Percentiles rank a stretch among this genome's conserved stretches.
phyloP scores from a whole-genome alignment of 2,113 vertebrate genomes.

The Zapus hudsonius region DNA sequence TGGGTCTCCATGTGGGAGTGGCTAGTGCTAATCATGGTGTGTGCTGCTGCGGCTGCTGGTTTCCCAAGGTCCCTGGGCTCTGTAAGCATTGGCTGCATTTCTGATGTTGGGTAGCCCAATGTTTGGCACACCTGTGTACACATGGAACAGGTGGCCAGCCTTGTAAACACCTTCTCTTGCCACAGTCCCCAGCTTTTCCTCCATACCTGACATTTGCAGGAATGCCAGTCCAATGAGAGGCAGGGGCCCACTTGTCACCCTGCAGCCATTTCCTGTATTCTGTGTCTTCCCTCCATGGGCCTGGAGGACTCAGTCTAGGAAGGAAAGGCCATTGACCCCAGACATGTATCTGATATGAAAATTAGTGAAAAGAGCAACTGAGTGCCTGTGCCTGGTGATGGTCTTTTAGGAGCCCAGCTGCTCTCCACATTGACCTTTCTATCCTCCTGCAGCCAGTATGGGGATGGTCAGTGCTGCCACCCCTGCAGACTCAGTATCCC shows the following conservation, averaged over 20 bases:
- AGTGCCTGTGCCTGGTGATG: accelerated
- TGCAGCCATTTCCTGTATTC: neutral
- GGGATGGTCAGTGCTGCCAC: neutral
- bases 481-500: accelerated
- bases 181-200: neutral
- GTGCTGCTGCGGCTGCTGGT: constrained; percentile 64
- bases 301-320: neutral
- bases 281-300: neutral
- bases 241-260: neutral
- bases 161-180: constrained; percentile 74
- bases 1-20: neutral
- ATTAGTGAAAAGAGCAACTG: too few relatives aligned
- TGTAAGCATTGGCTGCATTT: constrained; percentile 52
- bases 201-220: constrained; percentile 21
- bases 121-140: constrained; percentile 77
- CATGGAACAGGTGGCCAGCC: constrained; percentile 76
- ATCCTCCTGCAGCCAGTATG: accelerated
- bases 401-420: neutral
- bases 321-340: neutral
- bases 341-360: too few relatives aligned
- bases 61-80: constrained; percentile 52
- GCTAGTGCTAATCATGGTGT: neutral
- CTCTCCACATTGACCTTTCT: neutral
- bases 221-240: neutral
- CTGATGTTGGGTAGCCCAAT: constrained; percentile 74